Percentiles rank a stretch among this genome's conserved stretches.
Conservation (phyloP, 2,113 vertebrate genomes). For the Calypte anna region DNA sequence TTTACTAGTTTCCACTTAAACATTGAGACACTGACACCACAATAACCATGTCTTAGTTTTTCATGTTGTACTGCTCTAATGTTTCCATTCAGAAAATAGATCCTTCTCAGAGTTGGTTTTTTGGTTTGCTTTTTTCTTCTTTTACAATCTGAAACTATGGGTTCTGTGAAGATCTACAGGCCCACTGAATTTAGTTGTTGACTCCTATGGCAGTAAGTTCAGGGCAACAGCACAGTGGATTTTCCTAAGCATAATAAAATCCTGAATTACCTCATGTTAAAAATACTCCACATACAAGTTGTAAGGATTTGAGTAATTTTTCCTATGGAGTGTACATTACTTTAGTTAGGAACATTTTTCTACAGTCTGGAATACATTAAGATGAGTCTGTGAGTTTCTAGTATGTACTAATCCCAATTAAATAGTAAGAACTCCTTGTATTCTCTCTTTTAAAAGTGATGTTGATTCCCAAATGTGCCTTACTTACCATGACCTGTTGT, state of each 20-base stretch:
- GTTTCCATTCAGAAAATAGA: background rate
- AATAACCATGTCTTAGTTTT: background rate
- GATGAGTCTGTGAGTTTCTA: background rate
- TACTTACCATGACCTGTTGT: background rate
- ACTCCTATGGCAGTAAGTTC: background rate
- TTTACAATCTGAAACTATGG: background rate
- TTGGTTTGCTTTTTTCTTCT: background rate
- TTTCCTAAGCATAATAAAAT: background rate
- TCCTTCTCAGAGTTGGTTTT: background rate
- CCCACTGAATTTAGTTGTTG: background rate
- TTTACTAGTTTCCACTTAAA: too few species aligned
- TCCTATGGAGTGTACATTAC: background rate
- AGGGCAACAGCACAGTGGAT: background rate
- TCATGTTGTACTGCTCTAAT: background rate
- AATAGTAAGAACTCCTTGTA: background rate
- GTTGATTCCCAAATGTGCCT: background rate
- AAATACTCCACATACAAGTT: background rate
- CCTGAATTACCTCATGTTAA: background rate
- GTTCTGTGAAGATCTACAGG: background rate
- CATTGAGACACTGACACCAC: too few species aligned
- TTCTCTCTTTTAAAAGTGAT: background rate
- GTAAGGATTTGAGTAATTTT: background rate
- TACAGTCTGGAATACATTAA: background rate
- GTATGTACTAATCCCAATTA: background rate
- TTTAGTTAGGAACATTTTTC: background rate